Evolutionary conservation across 2,888 invertebrate genomes (phyloP), one percentile per base, ranked within the genome.

Genomic region (Lamellibrachia satsuma): DNA sequence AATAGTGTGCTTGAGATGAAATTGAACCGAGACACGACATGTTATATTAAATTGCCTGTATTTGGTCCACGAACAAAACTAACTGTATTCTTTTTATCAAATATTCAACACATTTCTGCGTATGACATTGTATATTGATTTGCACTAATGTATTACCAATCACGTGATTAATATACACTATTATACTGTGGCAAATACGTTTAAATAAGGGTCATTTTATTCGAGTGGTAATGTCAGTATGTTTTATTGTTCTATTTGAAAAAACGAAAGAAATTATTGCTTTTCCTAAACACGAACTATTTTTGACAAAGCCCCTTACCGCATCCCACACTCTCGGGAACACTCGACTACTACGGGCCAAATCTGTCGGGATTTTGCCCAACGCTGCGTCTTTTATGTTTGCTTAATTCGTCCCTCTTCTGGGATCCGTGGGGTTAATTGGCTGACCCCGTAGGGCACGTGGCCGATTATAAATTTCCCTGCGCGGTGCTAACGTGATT

Each of bases 361-460:
- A 91, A 90, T 52, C 92, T 90, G n/a, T 15, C 39, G 92, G 75
- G 92, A 91, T 91, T 51, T 39, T 27, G 91, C 91, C 22, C 52
- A n/a, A 91, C 75, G 90, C 52, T 90, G 75, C 91, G 91, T 92
- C 92, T 92, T 92, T 92, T 92, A 92, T 92, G 91, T 92, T 92
- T 52, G 52, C 91, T 91, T 92, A 92, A 92, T 91, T 55, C 60
- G 15, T 52, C 60, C n/a, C 27, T 52, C 92, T 90, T 51, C 52
- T 91, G 91, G 55, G 91, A 52, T 11, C 55, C 52, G 52, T 52
- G 11, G 91, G 52, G 52, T 55, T 91, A 91, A 91, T 91, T 91
- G 91, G 55, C 22, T n/a, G 75, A 75, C 75, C 75, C 75, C 75
- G 75, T n/a, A 75, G 75, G 75, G 75, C 75, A 75, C 22, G 75